A percentile compares a stretch with the other conserved stretches of the same genome.
Evolutionary conservation across 2,113 vertebrate species (phyloP).

Genomic region (Bungarus multicinctus): DNA sequence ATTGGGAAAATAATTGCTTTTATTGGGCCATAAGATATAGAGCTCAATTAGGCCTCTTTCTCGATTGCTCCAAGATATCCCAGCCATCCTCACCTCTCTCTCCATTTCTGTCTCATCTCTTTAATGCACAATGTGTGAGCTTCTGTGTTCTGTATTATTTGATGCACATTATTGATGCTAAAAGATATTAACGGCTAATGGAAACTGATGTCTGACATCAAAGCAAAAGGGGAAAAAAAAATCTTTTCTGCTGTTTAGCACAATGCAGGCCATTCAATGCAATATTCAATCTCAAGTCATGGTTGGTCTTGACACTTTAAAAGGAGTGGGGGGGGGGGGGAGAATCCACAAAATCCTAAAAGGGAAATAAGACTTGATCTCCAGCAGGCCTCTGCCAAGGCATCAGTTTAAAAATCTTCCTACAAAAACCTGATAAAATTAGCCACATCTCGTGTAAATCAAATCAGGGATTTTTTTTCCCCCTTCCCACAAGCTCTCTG

Average conservation of each 20-base stretch:
- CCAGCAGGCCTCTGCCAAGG: conserved; percentile 10
- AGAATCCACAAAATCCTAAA: not conserved
- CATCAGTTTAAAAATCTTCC: conserved; percentile 15
- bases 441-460: conserved; percentile 19
- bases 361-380: conserved; percentile 15
- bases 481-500: not conserved
- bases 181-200: not conserved
- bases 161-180: not conserved
- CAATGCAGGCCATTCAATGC: not conserved
- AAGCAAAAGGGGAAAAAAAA: not conserved
- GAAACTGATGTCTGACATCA: not conserved
- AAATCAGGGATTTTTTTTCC: not conserved
- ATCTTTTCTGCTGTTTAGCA: not conserved
- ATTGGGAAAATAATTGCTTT: not conserved
- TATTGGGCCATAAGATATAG: not conserved
- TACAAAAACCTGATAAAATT: conserved; percentile 1
- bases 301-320: conserved; percentile 1
- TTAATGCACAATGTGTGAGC: not conserved
- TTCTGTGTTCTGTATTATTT: not conserved
- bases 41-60: not conserved
- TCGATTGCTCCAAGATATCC: not conserved
- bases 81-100: too few relatives aligned
- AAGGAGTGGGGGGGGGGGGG: not conserved
- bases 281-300: not conserved
- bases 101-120: not conserved